These are phyloP conservation scores for Numenius arquata DNA, from an alignment of 2,113 vertebrate genomes.

Conservation along the genomic window DNA sequence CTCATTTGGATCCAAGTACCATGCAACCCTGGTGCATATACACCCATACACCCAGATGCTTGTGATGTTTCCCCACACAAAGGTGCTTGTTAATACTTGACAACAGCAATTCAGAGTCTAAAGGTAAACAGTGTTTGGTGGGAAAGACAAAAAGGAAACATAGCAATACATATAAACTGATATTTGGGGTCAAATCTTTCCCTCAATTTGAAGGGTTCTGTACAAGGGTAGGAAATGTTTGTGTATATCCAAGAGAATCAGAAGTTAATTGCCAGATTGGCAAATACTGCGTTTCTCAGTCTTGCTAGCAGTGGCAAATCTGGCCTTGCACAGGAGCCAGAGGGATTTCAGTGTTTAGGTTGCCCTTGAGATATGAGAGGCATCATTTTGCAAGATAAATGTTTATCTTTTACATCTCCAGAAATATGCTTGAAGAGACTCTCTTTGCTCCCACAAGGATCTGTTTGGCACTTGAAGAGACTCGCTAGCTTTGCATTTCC, in stretches of 20 bases:
- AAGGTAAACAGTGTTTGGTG: not conserved
- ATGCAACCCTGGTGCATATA: not conserved
- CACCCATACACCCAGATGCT: not conserved
- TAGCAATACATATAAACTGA: not conserved
- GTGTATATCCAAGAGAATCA: not conserved
- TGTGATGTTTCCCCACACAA: not conserved
- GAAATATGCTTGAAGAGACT: not conserved
- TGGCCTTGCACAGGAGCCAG: not conserved
- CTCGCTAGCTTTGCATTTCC: not conserved
- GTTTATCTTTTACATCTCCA: not conserved
- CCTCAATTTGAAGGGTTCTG: not conserved
- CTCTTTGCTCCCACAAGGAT: not conserved
- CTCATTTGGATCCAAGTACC: not conserved
- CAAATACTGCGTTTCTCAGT: not conserved
- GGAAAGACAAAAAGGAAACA: not conserved
- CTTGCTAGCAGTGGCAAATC: not conserved
- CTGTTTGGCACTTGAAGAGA: not conserved
- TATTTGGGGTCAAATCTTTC: not conserved
- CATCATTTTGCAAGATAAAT: not conserved
- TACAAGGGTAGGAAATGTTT: not conserved
- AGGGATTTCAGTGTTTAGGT: not conserved
- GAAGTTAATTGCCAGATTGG: not conserved
- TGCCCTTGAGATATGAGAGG: not conserved
- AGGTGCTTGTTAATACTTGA: not conserved
- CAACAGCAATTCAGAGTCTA: not conserved